Base-by-base conservation (phyloP, 2,113 vertebrate species). In the Piaya cayana region DNA sequence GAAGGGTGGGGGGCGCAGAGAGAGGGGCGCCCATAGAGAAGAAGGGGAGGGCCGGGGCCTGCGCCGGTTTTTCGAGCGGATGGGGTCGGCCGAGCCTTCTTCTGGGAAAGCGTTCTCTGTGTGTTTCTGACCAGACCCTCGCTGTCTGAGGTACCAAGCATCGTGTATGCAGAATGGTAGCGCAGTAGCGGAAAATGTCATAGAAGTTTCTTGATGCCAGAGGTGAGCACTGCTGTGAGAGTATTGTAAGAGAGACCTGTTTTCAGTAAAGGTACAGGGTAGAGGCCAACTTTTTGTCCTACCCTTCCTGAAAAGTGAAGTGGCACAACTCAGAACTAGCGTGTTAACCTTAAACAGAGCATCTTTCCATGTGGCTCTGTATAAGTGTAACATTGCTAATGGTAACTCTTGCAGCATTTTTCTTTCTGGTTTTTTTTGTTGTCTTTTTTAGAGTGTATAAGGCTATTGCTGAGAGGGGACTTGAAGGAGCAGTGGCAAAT, bases 341-440 rank as follows among this genome's bases (percentile, higher is more conserved):
- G 1, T 15, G 2, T 75, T 60, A 77, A 42, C 15, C 16, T 77
- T 52, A 8, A 47, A 15, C 11, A 25, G 39, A 52, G 8, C 45
- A 11, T 43, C 12, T 50, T 91, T 47, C 2, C 43, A 4, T 0
- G 0, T 78, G 30, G 9, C 27, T 82, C 4, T n/a, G 2, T 72
- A 6, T 10, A 52, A 42, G 8, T 1, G 1, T 42, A 45, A 25
- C 15, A 3, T 74, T 72, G 43, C 52, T 83, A 25, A 1, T 19
- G 14, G 22, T 60, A 70, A 43, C 15, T 25, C 2, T 42, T 27
- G 82, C 50, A 81, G 47, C 18, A n/a, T 4, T n/a, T 80, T 80
- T 82, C 67, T 27, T 4, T 49, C 1, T 15, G 70, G 78, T 29
- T 67, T 69, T 11, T 27, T 12, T 27, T 53, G 55, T 0, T 37